Base-by-base conservation (phyloP, 2,113 vertebrate species). In the Coryphaenoides rupestris region DNA sequence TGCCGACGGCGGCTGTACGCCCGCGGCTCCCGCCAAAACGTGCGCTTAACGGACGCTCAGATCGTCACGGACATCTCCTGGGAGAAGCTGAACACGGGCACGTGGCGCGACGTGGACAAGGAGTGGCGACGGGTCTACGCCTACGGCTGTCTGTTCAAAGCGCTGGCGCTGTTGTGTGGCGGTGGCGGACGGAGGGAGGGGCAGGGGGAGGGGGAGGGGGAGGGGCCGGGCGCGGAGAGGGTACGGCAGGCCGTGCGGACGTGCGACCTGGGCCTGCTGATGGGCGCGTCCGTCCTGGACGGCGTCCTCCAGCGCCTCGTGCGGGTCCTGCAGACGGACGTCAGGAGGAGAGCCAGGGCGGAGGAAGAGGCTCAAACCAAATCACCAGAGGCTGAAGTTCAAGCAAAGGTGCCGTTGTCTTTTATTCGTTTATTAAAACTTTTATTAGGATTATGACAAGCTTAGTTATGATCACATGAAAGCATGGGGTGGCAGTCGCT, bases 211-310 rank as follows among this genome's bases (percentile, higher is more conserved):
- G n/a, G n/a, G n/a, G n/a, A n/a, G n/a, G n/a, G n/a, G n/a, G n/a
- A n/a, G 12, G 56, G 60, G 0, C 72, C 83, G 0, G 74, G 77
- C 0, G 56, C 74, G 17, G 71, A 57, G 0, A 73, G 78, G 2
- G 12, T 87, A 9, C 60, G 71, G 0, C 72, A 88, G 14, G 94
- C 93, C 17, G 77, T 98, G 45, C 88, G 74, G 46, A 90, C 88
- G 19, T 98, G 96, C 54, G 96, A 98, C 84, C 84, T 96, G 93
- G 94, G 93, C 49, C 86, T 98, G 63, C 89, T 98, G 10, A 92
- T 98, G 93, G 96, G 96, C 3, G 91, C 92, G 0, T 72, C 92
- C 61, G 85, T 98, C 56, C 76, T 93, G 70, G 93, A 89, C 4
- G 75, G 94, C 67, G 64, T 90, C 54, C 88, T 98, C 33, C 83